phyloP scores from a whole-genome alignment of 2,888 invertebrate species.

The Fragum whitleyi region DNA sequence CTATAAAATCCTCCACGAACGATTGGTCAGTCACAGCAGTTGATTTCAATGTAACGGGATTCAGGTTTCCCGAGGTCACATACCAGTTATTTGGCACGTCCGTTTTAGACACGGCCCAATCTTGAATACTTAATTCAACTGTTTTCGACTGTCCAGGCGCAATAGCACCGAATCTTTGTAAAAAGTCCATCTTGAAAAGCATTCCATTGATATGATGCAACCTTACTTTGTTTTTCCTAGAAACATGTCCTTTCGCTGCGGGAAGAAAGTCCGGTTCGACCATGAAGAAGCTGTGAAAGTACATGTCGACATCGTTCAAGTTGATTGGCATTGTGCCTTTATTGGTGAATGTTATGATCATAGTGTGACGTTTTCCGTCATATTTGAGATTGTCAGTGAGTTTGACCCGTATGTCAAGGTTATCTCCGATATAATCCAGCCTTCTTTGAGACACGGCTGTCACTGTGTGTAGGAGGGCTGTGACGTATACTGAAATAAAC shows the following conservation, averaged over 20 bases:
- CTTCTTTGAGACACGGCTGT: conserved; percentile 46
- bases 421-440: conserved; percentile 54
- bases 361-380: conserved; percentile 62
- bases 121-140: conserved; percentile 70
- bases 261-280: conserved; percentile 75
- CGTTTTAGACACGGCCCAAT: conserved; percentile 75
- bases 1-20: conserved; percentile 72
- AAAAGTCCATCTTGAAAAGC: conserved; percentile 73
- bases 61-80: conserved; percentile 61
- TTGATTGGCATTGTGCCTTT: conserved; percentile 51
- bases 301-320: conserved; percentile 66
- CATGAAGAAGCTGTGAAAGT: conserved; percentile 77
- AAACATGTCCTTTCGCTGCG: conserved; percentile 56
- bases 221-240: conserved; percentile 62
- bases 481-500: neutral
- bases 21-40: conserved; percentile 66
- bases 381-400: conserved; percentile 62
- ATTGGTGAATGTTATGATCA: conserved; percentile 61
- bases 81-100: conserved; percentile 78
- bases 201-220: conserved; percentile 74
- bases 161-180: conserved; percentile 65
- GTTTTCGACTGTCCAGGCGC: conserved; percentile 59
- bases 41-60: conserved; percentile 59
- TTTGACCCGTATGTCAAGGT: conserved; percentile 57
- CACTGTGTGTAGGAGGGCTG: neutral